Percentiles rank a stretch among this genome's conserved stretches.
Conservation (phyloP, 2,113 vertebrate genomes). For the Archilochus colubris region DNA sequence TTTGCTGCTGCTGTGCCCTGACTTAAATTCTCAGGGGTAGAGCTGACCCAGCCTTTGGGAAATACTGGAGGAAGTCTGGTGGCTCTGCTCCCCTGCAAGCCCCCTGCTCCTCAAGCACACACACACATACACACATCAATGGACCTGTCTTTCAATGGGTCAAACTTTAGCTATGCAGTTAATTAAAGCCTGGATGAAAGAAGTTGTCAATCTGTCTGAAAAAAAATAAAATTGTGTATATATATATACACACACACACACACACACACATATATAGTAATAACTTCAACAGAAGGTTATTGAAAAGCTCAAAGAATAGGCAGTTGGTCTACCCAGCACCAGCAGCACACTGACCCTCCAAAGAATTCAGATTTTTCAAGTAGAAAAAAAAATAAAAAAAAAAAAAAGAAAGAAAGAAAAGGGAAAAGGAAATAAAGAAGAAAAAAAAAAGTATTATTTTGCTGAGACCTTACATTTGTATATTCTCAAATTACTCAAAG, state of each 20-base stretch:
- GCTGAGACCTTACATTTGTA: not conserved
- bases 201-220: conserved; percentile 3
- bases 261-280: not conserved
- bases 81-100: not conserved
- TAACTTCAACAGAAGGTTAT: not conserved
- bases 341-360: not conserved
- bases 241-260: no score
- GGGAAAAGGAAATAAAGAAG: no score
- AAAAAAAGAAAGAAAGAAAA: no score
- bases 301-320: conserved; percentile 16
- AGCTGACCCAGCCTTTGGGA: not conserved
- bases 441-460: not conserved
- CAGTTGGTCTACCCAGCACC: not conserved
- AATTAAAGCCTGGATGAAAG: conserved; percentile 58
- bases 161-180: not conserved
- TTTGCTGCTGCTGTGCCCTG: not conserved
- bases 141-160: conserved; percentile 3
- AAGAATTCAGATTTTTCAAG: not conserved
- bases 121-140: not conserved
- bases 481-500: not conserved
- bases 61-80: not conserved
- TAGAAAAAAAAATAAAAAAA: not conserved
- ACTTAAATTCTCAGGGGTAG: not conserved
- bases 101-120: not conserved
- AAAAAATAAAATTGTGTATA: not conserved